Percentiles rank a stretch among this genome's conserved stretches.
These are phyloP conservation scores for Pteria penguin DNA, from an alignment of 2,888 invertebrate species.

Conservation along the genomic window DNA sequence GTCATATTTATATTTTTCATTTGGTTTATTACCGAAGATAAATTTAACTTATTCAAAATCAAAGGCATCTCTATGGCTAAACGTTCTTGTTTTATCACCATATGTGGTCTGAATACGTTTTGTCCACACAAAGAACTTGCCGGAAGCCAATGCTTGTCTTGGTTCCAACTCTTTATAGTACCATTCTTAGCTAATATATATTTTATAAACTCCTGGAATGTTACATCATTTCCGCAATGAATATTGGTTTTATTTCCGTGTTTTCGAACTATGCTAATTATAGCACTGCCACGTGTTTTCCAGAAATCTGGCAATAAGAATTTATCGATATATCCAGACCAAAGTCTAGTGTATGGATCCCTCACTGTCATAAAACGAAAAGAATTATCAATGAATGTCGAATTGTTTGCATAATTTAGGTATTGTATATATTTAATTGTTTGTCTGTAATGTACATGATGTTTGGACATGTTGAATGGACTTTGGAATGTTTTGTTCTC, in stretches of 20 bases:
- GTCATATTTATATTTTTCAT: neutral
- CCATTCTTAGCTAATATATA: slow-evolving; percentile 42
- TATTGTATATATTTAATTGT: slow-evolving; percentile 1
- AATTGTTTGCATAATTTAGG: neutral
- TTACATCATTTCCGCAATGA: slow-evolving; percentile 60
- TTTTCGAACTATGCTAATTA: slow-evolving; percentile 30
- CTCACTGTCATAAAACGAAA: slow-evolving; percentile 57
- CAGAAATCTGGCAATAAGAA: slow-evolving; percentile 64
- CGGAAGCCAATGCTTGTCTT: slow-evolving; percentile 64
- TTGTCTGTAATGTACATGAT: slow-evolving; percentile 33
- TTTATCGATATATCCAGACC: slow-evolving; percentile 66
- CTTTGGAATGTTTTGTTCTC: slow-evolving; percentile 33
- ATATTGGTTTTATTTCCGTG: neutral
- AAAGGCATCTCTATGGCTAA: slow-evolving; percentile 45
- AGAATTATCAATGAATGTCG: slow-evolving; percentile 31
- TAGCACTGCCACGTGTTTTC: slow-evolving; percentile 46
- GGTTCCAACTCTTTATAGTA: neutral
- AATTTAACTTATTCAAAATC: slow-evolving; percentile 49
- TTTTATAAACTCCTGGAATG: slow-evolving; percentile 60
- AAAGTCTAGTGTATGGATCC: slow-evolving; percentile 62
- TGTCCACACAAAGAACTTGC: slow-evolving; percentile 58
- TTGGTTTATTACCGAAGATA: slow-evolving; percentile 17
- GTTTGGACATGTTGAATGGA: slow-evolving; percentile 49
- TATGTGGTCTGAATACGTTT: slow-evolving; percentile 50
- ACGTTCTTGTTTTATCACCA: slow-evolving; percentile 57